Evolutionary conservation across 2,797 vertebrate species (phyloP), one percentile per base, ranked within the genome.

Genomic region (Anniella stebbinsi): DNA sequence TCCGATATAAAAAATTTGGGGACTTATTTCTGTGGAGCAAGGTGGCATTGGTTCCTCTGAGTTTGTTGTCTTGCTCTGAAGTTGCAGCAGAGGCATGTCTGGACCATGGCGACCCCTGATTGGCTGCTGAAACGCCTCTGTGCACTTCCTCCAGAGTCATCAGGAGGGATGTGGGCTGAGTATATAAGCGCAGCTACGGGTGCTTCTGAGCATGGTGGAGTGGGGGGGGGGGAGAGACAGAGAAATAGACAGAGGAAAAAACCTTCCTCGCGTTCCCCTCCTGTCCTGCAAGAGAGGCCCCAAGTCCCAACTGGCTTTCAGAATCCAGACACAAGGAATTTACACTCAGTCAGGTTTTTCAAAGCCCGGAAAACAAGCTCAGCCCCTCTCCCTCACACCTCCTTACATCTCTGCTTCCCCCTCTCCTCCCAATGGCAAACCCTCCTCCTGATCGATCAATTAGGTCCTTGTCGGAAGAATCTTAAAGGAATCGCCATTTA

Each of bases 321-420:
- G 94, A 92, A 95, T 92, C 93, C 93, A 97, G 97, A 97, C 97
- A 93, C 96, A 96, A 97, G 95, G 96, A 98, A 98, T 98, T 97
- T 95, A 96, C 84, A 88, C 94, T 89, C 97, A 95, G 95, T 93
- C 96, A 94, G 96, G 97, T 97, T 96, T 93, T 92, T 91, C 94
- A 91, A 77, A 88, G 89, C 92, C 81, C 83, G 63, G 48, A 89
- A 86, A 91, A 88, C 86, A 84, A 87, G 72, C 87, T 81, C 92
- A 84, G 83, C 90, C 76, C 82, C 90, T 21, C 1, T 2, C 23
- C n/a, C 12, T 11, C 54, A n/a, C n/a, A n/a, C n/a, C n/a, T n/a
- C n/a, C n/a, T n/a, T n/a, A n/a, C n/a, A n/a, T n/a, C n/a, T n/a
- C n/a, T n/a, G n/a, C n/a, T n/a, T 95, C 21, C 23, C 17, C 5